Base-by-base conservation (phyloP, 2,888 invertebrate species). In the Argyra leucocephala region DNA sequence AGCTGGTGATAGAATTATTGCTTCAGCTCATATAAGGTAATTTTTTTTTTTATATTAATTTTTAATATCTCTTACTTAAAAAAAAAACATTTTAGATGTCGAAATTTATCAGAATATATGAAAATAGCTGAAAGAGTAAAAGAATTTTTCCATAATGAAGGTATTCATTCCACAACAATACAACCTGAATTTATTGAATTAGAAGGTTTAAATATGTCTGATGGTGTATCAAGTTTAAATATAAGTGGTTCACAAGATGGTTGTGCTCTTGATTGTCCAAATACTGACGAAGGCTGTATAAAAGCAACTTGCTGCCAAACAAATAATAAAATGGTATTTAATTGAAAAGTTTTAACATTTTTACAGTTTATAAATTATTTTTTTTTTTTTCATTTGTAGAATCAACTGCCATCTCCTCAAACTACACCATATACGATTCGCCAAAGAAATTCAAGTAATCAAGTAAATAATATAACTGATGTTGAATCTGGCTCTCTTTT, bases 161-260 rank as follows among this genome's bases (percentile, higher is more conserved):
- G 97, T 63, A 97, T 98, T 72, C 98, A 98, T 80, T 97, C 97
- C 59, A 97, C 97, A 23, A 98, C 98, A 36, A 97, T 98, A 76
- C 97, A 98, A 77, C 97, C 97, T 0, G 98, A 98, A 81, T 97
- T 97, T 79, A 89, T 93, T 63, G 96, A 96, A 77, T 84, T 91
- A 73, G 87, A 85, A 61, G 76, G 83, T 67, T 75, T 75, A 64
- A 78, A 77, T 64, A 75, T 79, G 72, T 78, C 78, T 10, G 80
- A 80, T 73, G 73, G 82, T 73, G 74, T 80, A 69, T 76, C 82
- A 71, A 73, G 80, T 72, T 73, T 80, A 22, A 77, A 79, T 81
- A 81, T 79, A 82, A 82, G 72, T 81, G 81, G 73, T 78, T 82
- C 70, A 78, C 78, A 82, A 70, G 85, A 83, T 76, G 87, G 78